Evolutionary conservation across 2,113 vertebrate species (phyloP), one percentile per base, ranked within the genome.

Genomic region (Hucho hucho): DNA sequence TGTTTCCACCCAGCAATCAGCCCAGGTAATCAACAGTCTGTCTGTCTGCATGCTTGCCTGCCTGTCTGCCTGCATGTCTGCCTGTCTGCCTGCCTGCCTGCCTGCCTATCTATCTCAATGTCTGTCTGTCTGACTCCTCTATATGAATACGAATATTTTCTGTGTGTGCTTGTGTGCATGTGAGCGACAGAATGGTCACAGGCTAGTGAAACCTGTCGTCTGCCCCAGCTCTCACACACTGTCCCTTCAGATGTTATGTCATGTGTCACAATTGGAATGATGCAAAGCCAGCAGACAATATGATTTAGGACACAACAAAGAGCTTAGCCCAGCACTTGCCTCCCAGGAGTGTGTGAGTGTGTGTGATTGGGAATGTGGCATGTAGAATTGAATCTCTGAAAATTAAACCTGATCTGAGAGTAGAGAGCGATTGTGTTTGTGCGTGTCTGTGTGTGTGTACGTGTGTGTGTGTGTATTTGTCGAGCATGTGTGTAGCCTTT

Each of bases 371-470:
- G 71, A 80, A 79, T 80, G 76, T 79, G 79, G 64, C 75, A 77
- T 69, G 47, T 79, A 66, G 69, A 84, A 83, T 89, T 89, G 89
- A 91, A 92, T 91, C 88, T 92, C 81, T 81, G 74, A 79, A 91
- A 92, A 93, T 91, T 78, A 90, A 92, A 89, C 80, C 78, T 87
- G 79, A 29, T 49, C 74, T 72, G 75, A 77, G 75, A 74, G 53
- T 64, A 69, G 43, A 26, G 61, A 47, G 24, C 74, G 37, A 22
- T 43, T 43, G 67, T 24, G 14, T 29, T 37, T 12, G 32, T 25
- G 26, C 16, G 75, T 29, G 24, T 64, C 22, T 72, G 24, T 24
- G 7, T 43, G 37, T 43, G 9, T 43, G 9, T 43, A 32, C 32
- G 9, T 43, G 37, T 2, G 2, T 9, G 37, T 22, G 69, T 56